phyloP scores from a whole-genome alignment of 2,113 vertebrate species.

The Labrus mixtus region DNA sequence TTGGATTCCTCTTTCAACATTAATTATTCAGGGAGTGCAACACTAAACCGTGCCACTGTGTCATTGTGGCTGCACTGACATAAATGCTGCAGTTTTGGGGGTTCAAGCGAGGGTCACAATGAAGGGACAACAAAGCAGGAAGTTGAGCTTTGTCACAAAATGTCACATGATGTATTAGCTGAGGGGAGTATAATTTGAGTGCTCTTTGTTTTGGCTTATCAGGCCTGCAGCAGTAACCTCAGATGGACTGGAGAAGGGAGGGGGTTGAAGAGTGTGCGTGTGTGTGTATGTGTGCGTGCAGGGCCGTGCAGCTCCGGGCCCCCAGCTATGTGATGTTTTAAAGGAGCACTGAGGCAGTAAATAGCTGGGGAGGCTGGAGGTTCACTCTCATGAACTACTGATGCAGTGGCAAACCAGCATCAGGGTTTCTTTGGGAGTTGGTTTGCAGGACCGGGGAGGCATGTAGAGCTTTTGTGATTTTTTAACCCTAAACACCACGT shows the following conservation, averaged over 20 bases:
- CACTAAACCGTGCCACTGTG: constrained; percentile 3
- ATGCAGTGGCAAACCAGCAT: constrained; percentile 37
- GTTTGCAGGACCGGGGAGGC: constrained; percentile 21
- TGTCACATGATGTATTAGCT: constrained; percentile 71
- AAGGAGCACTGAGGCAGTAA: constrained; percentile 73
- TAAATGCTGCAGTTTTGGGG: constrained; percentile 24
- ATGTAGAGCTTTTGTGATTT: constrained; percentile 53
- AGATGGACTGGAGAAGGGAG: constrained; percentile 49
- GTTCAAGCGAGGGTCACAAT: constrained; percentile 63
- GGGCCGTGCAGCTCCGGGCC: constrained; percentile 7
- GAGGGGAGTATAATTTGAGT: constrained; percentile 59
- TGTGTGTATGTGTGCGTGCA: constrained; percentile 6
- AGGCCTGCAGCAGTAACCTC: constrained; percentile 68
- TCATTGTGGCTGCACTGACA: constrained; percentile 15
- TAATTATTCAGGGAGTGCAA: neutral
- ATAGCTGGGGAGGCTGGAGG: constrained; percentile 64
- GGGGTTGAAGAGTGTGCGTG: constrained; percentile 5
- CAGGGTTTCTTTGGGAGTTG: constrained; percentile 49
- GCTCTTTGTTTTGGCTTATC: constrained; percentile 79
- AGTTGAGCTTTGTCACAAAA: constrained; percentile 63
- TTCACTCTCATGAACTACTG: constrained; percentile 45
- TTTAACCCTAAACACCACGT: constrained; percentile 58
- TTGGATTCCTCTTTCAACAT: neutral
- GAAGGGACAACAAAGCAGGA: constrained; percentile 67
- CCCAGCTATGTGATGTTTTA: constrained; percentile 53